Base-by-base conservation (phyloP, 2,797 vertebrate genomes). In the Bradypus variegatus region DNA sequence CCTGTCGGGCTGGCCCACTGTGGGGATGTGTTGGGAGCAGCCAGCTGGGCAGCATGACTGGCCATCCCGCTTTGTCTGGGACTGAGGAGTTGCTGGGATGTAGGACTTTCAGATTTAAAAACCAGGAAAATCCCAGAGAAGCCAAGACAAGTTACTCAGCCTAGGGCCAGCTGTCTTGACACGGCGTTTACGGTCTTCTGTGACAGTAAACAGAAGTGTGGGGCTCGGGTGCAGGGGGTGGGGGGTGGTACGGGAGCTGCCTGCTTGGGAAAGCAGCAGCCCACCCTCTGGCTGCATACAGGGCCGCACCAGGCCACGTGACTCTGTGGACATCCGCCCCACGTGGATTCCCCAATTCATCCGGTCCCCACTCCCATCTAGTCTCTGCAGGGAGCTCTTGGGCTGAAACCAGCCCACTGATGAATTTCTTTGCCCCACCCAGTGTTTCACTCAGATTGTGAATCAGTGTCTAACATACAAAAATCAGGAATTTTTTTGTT, bases 321-420 rank as follows among this genome's bases (percentile, higher is more conserved):
- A 53, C 76, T 15, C 3, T 18, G 33, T 25, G 72, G 73, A 41
- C 87, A 27, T 81, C 82, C 50, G 38, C 62, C 1, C 55, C 55
- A 58, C 6, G 0, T 8, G 25, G n/a, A 10, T 5, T 29, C 91
- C 55, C 16, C 21, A 9, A 21, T 6, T 50, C 8, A 27, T 3
- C 19, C 25, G 8, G 31, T 18, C 67, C 36, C 65, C 15, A 2
- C 45, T 50, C 50, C 48, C 50, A 33, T 16, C 69, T 36, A 36
- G 6, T 33, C 85, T 84, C n/a, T 53, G n/a, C 9, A 14, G n/a
- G 78, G 79, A 64, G 25, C 29, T 6, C 45, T 33, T 36, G 50
- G 23, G 33, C 27, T 1, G 2, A 64, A 64, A 50, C 18, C 33
- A 50, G 73, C n/a, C 58, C 7, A 29, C 12, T 3, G 9, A 45